phyloP scores from a whole-genome alignment of 1,140 invertebrate species.

The Parapsyche elsis region DNA sequence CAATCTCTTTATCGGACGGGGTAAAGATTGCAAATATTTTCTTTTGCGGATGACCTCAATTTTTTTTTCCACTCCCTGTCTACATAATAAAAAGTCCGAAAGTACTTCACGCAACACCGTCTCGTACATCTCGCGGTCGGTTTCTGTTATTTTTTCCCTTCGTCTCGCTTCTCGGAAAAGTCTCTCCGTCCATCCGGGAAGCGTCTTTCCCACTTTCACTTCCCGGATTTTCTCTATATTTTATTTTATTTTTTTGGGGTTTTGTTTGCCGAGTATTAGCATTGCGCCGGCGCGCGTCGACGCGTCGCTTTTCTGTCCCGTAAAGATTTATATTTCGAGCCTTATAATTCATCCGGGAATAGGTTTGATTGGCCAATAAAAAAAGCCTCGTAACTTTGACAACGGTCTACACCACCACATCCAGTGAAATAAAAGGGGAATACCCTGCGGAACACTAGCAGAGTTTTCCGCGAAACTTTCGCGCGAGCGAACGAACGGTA shows the following conservation, averaged over 20 bases:
- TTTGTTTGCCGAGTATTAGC: constrained; percentile 23
- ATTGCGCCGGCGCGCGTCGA: background rate
- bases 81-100: constrained; percentile 13
- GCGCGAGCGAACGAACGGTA: too few species aligned
- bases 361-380: constrained; percentile 45
- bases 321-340: constrained; percentile 32
- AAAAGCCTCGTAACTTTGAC: constrained; percentile 45
- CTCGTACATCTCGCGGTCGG: background rate
- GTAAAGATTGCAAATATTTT: constrained; percentile 15
- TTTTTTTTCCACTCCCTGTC: background rate
- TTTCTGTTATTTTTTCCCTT: constrained; percentile 14
- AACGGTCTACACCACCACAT: constrained; percentile 5
- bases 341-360: constrained; percentile 44
- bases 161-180: background rate
- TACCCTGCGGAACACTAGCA: background rate
- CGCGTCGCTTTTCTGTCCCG: too few species aligned
- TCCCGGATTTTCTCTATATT: background rate
- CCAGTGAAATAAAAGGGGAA: constrained; percentile 17
- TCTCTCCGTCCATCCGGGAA: background rate
- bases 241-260: background rate
- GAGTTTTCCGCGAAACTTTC: background rate
- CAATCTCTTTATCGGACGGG: background rate
- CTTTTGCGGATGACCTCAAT: background rate
- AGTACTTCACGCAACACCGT: background rate
- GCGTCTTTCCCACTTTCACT: background rate